phyloP scores from a whole-genome alignment of 2,797 vertebrate genomes.

The Mallotus villosus region DNA sequence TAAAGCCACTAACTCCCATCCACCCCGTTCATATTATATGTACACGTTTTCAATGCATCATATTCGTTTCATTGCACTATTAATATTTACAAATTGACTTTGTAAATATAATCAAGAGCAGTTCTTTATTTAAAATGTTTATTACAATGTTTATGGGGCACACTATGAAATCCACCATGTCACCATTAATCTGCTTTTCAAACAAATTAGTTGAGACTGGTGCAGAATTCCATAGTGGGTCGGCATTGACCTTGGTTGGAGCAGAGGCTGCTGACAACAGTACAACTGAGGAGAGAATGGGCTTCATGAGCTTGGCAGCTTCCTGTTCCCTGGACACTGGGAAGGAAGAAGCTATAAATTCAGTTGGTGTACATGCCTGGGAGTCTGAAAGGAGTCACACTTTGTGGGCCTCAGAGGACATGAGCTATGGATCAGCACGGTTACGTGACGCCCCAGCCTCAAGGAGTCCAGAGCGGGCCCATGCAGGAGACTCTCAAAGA shows the following conservation, averaged over 20 bases:
- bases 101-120: too few relatives aligned
- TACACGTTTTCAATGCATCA: conserved; percentile 23
- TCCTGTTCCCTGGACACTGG: conserved; percentile 47
- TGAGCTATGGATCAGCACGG: conserved; percentile 35
- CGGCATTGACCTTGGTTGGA: conserved; percentile 22
- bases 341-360: conserved; percentile 32
- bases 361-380: conserved; percentile 27
- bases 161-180: conserved; percentile 42
- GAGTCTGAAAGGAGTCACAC: conserved; percentile 55
- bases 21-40: conserved; percentile 26
- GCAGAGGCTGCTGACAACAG: conserved; percentile 24
- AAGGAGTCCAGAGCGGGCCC: conserved; percentile 48
- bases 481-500: conserved; percentile 48
- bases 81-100: conserved; percentile 13
- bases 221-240: conserved; percentile 31
- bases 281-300: conserved; percentile 24
- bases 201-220: conserved; percentile 56
- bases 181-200: conserved; percentile 66
- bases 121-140: background rate
- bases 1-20: conserved; percentile 26
- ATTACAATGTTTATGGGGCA: conserved; percentile 10
- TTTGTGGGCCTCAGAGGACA: conserved; percentile 61
- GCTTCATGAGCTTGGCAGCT: conserved; percentile 38
- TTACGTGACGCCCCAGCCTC: conserved; percentile 30
- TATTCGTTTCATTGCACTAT: conserved; percentile 18